Evolutionary conservation across 1,140 invertebrate genomes (phyloP), one percentile per base, ranked within the genome.

Genomic region (Antheraea pernyi): DNA sequence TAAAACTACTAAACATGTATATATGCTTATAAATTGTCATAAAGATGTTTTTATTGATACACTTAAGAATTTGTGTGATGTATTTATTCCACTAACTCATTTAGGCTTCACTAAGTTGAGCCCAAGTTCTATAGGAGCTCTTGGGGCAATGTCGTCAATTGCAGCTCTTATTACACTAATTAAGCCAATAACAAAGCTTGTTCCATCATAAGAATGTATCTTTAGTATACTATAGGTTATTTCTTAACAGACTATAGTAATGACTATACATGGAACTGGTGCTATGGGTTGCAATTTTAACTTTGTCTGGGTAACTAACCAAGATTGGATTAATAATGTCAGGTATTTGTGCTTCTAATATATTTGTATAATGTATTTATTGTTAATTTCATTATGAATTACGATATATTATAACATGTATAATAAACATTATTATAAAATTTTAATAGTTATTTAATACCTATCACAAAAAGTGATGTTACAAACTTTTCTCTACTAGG

Each of bases 51-150:
- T 96, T 70, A 93, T 98, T 62, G 97, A 98, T 88, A 96, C 96
- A 4, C 73, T 97, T 5, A 98, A 97, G 84, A 98, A 98, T 93
- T 86, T 93, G n/a, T 97, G 96, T 93, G 97, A 98, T 88, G 81
- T 98, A 42, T 96, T 97, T 68, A 96, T 98, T 81, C 97, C 97
- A 0, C 88, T 98, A 60, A 95, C 96, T 67, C 95, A 95, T 61
- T 89, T 98, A 69, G 96, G 96, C 0, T 95, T 96, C 82, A 93
- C 95, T 0, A 96, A 95, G 75, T 85, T 97, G 2, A 96, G 95
- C 75, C 95, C 97, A 8, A 95, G 95, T 69, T 93, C 94, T 60
- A 93, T 98, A 73, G 97, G 97, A 30, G 70, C 96, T 7, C 81
- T 97, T n/a, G 97, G 97, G 16, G 92, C 96, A 13, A 81, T 97